Conservation (phyloP, 2,797 vertebrate species). For the Acanthornis magna region DNA sequence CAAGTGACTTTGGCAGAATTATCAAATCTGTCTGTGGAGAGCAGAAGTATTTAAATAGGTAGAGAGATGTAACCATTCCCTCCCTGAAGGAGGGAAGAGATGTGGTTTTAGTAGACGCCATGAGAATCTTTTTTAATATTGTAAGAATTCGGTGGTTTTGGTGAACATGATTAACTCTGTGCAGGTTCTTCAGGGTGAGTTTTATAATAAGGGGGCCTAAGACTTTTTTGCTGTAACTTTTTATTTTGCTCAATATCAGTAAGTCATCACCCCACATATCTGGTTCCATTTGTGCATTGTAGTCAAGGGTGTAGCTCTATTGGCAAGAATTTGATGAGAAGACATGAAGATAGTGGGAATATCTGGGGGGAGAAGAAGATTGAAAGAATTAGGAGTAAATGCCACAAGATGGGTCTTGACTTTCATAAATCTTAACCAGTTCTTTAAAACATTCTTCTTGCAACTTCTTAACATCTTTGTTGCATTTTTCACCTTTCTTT, state of each 20-base stretch:
- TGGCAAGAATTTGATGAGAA: not conserved
- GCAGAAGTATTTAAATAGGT: not conserved
- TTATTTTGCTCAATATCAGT: not conserved
- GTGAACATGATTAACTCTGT: rapidly evolving
- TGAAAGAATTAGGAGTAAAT: not conserved
- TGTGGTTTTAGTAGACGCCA: not conserved
- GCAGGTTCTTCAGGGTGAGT: not conserved
- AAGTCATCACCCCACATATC: not conserved
- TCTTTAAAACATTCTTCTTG: not conserved
- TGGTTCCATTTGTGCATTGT: not conserved
- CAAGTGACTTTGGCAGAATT: not conserved
- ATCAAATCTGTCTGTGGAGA: not conserved
- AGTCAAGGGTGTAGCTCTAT: not conserved
- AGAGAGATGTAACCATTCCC: not conserved
- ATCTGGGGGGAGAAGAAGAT: not conserved
- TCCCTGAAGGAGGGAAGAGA: not conserved
- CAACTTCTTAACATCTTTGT: not conserved
- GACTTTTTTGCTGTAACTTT: not conserved
- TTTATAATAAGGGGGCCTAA: not conserved
- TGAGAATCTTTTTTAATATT: not conserved
- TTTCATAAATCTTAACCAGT: not conserved
- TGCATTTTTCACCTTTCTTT: not conserved
- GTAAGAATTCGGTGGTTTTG: not conserved
- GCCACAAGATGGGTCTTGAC: not conserved
- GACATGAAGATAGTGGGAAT: not conserved